Evolutionary conservation across 2,888 invertebrate species (phyloP), one percentile per base, ranked within the genome.

Genomic region (Imbricaverruca yamaguchii): DNA sequence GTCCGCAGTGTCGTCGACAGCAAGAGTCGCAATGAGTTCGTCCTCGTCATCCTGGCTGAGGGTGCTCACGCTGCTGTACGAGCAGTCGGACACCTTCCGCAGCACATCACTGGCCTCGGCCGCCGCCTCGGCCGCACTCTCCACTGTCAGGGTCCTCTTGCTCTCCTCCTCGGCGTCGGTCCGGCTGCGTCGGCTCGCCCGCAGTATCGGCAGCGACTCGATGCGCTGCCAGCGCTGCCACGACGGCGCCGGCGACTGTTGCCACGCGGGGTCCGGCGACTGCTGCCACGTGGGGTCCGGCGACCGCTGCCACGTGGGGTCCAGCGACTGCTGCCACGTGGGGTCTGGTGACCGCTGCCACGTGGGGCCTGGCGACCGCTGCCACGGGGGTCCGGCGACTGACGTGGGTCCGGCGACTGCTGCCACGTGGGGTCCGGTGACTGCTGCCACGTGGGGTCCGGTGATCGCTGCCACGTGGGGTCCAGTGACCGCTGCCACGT

Each of bases 21-120:
- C 4, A 39, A 4, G 39, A 39, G 39, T 39, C 39, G 39, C 39
- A 39, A 4, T 39, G 15, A 63, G 15, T 8, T 91, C 91, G 59
- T 63, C 81, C 9, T 92, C 92, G 74, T 93, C 93, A 83, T 92
- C 92, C 81, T 92, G 92, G 86, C 93, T 93, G 80, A 92, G 89
- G 80, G 92, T 92, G 63, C 63, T 63, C 15, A 63, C 15, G 13
- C 63, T 63, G 63, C 63, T 63, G 63, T 8, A 21, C 15, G 63
- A 63, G 63, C 63, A 63, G 21, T 63, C 9, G 2, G 63, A 63
- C 63, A 63, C 63, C 63, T 63, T 63, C 18, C 63, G 0, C 18
- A 63, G 63, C 18, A 18, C 63, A 6, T 63, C 63, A 21, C 0
- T 21, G 1, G 63, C 18, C 21, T 15, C 18, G 1, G 21, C 18